Conservation (phyloP, 2,888 invertebrate genomes). For the Drosophila incognita region DNA sequence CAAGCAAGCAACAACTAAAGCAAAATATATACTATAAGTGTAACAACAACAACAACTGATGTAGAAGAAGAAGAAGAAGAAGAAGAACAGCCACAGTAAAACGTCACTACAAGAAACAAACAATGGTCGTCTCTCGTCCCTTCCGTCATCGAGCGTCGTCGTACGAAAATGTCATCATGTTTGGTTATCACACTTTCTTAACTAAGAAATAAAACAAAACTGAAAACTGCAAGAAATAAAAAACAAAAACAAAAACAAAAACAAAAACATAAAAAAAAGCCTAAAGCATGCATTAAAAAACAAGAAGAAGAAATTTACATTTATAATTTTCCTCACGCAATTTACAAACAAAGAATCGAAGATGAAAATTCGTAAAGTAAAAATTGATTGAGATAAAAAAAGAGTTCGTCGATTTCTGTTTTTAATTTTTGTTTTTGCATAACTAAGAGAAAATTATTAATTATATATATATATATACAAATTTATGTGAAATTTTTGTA, state of each 20-base stretch:
- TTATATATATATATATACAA: constrained; percentile 67
- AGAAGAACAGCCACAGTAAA: constrained; percentile 53
- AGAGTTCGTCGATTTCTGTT: constrained; percentile 31
- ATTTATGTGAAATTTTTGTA: constrained; percentile 60
- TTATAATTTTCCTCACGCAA: constrained; percentile 58
- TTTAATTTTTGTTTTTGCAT: constrained; percentile 71
- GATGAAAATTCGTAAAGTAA: constrained; percentile 47
- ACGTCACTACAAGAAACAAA: constrained; percentile 64
- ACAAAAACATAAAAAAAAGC: constrained; percentile 1
- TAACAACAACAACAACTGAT: constrained; percentile 39
- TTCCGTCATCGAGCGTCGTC: constrained; percentile 69
- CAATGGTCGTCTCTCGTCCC: constrained; percentile 67
- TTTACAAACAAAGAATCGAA: constrained; percentile 37
- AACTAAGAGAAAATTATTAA: constrained; percentile 71
- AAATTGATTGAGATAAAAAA: constrained; percentile 39
- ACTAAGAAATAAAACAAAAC: constrained; percentile 53
- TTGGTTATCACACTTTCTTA: constrained; percentile 62
- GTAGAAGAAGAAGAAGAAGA: not conserved
- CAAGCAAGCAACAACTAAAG: constrained; percentile 37
- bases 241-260: constrained; percentile 19
- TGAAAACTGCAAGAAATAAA: constrained; percentile 9
- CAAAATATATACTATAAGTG: constrained; percentile 63
- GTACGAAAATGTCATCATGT: constrained; percentile 71
- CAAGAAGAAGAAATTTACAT: constrained; percentile 23
- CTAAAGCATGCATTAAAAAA: constrained; percentile 24